A percentile compares a stretch with the other conserved stretches of the same genome.
Conservation (phyloP, 2,113 vertebrate species). For the Cephalopterus ornatus region DNA sequence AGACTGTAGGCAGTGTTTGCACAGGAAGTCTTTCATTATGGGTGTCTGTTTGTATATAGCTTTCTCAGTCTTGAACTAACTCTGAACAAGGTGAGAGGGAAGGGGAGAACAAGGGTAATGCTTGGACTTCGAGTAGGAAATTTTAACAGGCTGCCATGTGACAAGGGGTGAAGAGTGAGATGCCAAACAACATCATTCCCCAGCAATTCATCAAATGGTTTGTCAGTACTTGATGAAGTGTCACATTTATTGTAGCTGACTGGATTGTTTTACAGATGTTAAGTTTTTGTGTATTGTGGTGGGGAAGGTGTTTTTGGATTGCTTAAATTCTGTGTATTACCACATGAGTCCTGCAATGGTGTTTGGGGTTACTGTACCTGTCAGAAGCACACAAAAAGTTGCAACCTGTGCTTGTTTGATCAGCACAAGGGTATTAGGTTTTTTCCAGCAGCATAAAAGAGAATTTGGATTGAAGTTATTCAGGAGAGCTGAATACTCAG, state of each 20-base stretch:
- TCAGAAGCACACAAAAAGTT: accelerated
- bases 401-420: background rate
- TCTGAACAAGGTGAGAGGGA: background rate
- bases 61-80: background rate
- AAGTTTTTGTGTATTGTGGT: background rate
- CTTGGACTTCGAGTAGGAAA: background rate
- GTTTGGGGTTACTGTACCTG: background rate
- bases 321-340: background rate
- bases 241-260: background rate
- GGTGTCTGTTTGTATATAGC: background rate
- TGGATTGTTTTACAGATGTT: background rate
- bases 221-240: background rate
- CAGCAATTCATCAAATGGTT: background rate
- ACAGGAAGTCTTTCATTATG: background rate
- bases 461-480: background rate
- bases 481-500: background rate
- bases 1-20: background rate
- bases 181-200: background rate
- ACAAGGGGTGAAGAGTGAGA: background rate
- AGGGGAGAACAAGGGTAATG: accelerated
- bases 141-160: accelerated
- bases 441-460: background rate
- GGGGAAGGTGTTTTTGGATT: background rate
- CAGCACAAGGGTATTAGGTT: background rate
- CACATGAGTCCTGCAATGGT: accelerated